phyloP scores from a whole-genome alignment of 2,113 vertebrate genomes.

The Taxidea taxus region DNA sequence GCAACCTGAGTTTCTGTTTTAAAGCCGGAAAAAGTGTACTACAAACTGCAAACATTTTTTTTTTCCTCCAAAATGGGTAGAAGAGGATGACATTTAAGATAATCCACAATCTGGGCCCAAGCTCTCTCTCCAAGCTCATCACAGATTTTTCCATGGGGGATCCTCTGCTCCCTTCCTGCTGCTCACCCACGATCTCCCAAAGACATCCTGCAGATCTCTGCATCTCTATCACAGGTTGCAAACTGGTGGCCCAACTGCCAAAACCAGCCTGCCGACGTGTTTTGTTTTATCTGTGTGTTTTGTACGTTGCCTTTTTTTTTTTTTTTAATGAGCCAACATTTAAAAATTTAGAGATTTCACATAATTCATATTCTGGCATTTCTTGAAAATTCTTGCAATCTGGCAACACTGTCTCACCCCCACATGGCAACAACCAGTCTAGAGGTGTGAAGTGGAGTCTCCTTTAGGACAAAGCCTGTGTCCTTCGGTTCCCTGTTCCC shows the following conservation, averaged over 20 bases:
- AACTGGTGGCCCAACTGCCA: constrained; percentile 51
- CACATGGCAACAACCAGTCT: background rate
- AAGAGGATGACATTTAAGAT: constrained; percentile 60
- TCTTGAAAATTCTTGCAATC: constrained; percentile 46
- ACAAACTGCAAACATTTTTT: constrained; percentile 64
- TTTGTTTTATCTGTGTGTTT: constrained; percentile 51
- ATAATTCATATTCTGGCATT: constrained; percentile 52
- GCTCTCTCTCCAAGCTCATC: constrained; percentile 36
- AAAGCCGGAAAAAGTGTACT: constrained; percentile 38
- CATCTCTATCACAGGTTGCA: constrained; percentile 40
- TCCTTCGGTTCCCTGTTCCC: background rate
- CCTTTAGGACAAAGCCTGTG: background rate
- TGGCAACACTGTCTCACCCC: background rate
- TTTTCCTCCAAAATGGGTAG: constrained; percentile 55
- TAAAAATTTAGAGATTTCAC: constrained; percentile 40
- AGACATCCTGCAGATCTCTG: background rate
- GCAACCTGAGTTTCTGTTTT: constrained; percentile 40
- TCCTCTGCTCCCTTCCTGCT: background rate
- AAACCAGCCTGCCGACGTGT: background rate
- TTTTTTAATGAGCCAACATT: constrained; percentile 44
- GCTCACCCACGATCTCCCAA: background rate
- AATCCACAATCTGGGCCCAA: constrained; percentile 58
- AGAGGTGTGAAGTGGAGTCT: accelerated
- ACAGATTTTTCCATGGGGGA: background rate
- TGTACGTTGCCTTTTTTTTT: background rate